Evolutionary conservation across 2,113 vertebrate species (phyloP).

Genomic region (Cynopterus brachyotis): DNA sequence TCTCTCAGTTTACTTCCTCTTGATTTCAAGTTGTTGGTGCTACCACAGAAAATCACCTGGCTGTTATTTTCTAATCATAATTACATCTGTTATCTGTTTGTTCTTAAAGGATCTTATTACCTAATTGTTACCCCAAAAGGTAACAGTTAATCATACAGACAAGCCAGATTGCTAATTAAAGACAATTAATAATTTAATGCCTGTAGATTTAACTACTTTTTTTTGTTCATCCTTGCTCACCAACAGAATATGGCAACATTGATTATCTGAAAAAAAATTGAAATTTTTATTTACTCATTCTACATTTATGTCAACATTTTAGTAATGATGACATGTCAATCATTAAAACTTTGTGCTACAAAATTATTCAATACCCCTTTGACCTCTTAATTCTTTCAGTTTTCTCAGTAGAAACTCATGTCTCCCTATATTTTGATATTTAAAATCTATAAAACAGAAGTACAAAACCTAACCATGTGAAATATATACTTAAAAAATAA

Average conservation of each 20-base stretch:
- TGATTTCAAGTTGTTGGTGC: background rate
- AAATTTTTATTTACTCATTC: background rate
- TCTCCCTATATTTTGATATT: background rate
- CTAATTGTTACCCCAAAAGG: slow-evolving; percentile 58
- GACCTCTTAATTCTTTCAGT: background rate
- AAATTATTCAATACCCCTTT: background rate
- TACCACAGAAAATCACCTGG: slow-evolving; percentile 34
- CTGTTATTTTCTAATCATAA: slow-evolving; percentile 53
- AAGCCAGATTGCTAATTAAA: slow-evolving; percentile 61
- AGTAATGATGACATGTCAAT: background rate
- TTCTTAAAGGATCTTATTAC: slow-evolving; percentile 42
- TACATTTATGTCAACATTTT: background rate
- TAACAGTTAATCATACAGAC: slow-evolving; percentile 43
- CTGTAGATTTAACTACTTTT: background rate
- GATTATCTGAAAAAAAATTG: background rate
- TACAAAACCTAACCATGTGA: background rate
- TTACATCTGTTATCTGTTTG: slow-evolving; percentile 55
- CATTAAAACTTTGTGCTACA: background rate
- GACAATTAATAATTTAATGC: slow-evolving; percentile 41
- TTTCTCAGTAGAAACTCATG: background rate
- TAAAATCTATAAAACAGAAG: background rate
- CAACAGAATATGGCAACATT: background rate
- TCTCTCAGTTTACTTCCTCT: background rate
- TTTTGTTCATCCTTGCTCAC: background rate
- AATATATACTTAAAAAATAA: background rate